Evolutionary conservation across 2,888 invertebrate species (phyloP).

Genomic region (Tachina lurida): DNA sequence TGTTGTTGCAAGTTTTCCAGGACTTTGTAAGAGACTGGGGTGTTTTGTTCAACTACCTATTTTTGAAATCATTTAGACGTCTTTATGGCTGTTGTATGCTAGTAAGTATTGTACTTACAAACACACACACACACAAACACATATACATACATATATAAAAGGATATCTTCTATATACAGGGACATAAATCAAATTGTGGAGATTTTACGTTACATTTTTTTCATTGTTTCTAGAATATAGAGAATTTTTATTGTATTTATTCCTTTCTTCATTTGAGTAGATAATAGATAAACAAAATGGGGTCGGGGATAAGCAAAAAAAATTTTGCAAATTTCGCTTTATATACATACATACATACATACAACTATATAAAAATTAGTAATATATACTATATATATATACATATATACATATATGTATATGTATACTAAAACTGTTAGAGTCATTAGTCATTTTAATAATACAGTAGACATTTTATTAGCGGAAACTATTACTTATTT

Average conservation of each 20-base stretch:
- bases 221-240: constrained; percentile 13
- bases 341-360: no score
- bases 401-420: neutral
- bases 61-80: constrained; percentile 68
- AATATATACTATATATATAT: neutral
- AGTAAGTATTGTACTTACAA: neutral
- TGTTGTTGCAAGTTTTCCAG: constrained; percentile 45
- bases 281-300: constrained; percentile 40
- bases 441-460: constrained; percentile 38
- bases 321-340: neutral
- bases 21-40: constrained; percentile 29
- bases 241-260: constrained; percentile 16
- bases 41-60: constrained; percentile 38
- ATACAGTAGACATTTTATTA: constrained; percentile 27
- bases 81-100: constrained; percentile 63
- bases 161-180: constrained; percentile 19
- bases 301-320: constrained; percentile 32
- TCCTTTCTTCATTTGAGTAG: constrained; percentile 34
- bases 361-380: no score
- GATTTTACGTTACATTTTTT: constrained; percentile 46
- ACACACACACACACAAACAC: neutral
- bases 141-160: neutral
- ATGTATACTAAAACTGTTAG: neutral
- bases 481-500: neutral
- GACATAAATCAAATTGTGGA: constrained; percentile 65